Base-by-base conservation (phyloP, 2,888 invertebrate species). In the Serripes groenlandicus region DNA sequence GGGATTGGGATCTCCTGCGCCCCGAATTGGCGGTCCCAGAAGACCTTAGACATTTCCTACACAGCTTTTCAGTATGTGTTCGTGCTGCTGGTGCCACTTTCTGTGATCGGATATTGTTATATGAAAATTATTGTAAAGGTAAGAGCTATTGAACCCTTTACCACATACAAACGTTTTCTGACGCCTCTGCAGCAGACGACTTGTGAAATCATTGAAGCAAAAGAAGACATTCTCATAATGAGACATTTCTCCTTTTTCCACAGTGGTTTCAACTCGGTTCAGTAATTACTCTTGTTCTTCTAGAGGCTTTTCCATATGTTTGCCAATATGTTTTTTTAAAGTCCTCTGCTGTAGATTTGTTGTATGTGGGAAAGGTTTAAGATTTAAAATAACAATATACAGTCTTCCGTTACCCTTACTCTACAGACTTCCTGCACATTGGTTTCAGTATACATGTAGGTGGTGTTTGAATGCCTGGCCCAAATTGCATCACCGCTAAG, bases 1-100 rank as follows among this genome's bases (percentile, higher is more conserved):
- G 83, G 83, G 3, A 77, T 83, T 9, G 56, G 49, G 0, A 70
- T 83, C 1, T 79, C 83, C 7, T 83, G 83, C 32, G 83, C 83
- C 32, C 83, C 83, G 11, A 35, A 79, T 60, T 83, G 83, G 83
- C 60, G 66, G 28, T 83, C 79, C 9, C 21, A 54, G 15, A 56
- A 3, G 1, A 7, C 37, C 18, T 54, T 42, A 7, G 69, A 83
- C 26, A 32, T 69, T 32, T 56, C 77, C 1, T 83, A 74, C 60
- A 83, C 74, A 4, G 34, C 60, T 5, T 30, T 42, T 30, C 69
- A 79, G 77, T 83, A 74, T 34, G 34, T 76, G 3, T 70, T 49
- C 28, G 83, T 74, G 5, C 52, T 83, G 15, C 77, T 83, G 9
- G 56, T 83, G 28, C 83, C 83, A 15, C 37, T 79, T 3, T n/a